phyloP scores from a whole-genome alignment of 2,888 invertebrate genomes.

The Hydroisotoma schaefferi region DNA sequence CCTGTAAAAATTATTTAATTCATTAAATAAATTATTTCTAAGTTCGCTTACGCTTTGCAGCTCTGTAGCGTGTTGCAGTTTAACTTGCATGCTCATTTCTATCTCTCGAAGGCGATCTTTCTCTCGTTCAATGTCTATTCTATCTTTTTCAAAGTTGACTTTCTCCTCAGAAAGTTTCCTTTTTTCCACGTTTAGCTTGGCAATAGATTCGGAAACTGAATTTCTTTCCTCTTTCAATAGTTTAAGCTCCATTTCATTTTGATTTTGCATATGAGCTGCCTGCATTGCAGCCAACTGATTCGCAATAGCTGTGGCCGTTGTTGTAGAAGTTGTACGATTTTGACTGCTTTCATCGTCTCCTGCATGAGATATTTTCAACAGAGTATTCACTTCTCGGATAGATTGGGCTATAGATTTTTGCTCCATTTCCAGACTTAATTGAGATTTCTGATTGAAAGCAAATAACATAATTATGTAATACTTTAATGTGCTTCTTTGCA shows the following conservation, averaged over 20 bases:
- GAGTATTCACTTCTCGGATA: slow-evolving; percentile 38
- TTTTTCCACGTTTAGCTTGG: slow-evolving; percentile 51
- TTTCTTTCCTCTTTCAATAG: slow-evolving; percentile 42
- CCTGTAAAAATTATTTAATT: not conserved
- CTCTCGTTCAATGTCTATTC: slow-evolving; percentile 62
- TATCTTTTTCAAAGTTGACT: slow-evolving; percentile 61
- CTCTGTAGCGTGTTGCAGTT: slow-evolving; percentile 40
- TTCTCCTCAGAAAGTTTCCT: slow-evolving; percentile 60
- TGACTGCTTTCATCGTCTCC: not conserved
- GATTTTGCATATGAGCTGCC: slow-evolving; percentile 18
- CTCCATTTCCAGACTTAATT: slow-evolving; percentile 34
- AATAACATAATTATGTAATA: slow-evolving; percentile 5
- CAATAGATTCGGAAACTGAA: slow-evolving; percentile 40
- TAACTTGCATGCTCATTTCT: slow-evolving; percentile 33
- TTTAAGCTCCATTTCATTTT: slow-evolving; percentile 44
- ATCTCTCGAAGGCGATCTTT: slow-evolving; percentile 54
- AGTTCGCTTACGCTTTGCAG: slow-evolving; percentile 27
- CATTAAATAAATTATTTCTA: not conserved
- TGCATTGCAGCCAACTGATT: slow-evolving; percentile 26
- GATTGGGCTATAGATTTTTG: slow-evolving; percentile 39
- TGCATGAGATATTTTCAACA: slow-evolving; percentile 24
- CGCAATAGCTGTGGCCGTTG: slow-evolving; percentile 12
- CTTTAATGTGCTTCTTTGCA: no score
- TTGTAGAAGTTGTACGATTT: slow-evolving; percentile 1
- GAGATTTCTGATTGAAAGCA: slow-evolving; percentile 33